Evolutionary conservation across 2,797 vertebrate species (phyloP).

Genomic region (Discoglossus pictus): DNA sequence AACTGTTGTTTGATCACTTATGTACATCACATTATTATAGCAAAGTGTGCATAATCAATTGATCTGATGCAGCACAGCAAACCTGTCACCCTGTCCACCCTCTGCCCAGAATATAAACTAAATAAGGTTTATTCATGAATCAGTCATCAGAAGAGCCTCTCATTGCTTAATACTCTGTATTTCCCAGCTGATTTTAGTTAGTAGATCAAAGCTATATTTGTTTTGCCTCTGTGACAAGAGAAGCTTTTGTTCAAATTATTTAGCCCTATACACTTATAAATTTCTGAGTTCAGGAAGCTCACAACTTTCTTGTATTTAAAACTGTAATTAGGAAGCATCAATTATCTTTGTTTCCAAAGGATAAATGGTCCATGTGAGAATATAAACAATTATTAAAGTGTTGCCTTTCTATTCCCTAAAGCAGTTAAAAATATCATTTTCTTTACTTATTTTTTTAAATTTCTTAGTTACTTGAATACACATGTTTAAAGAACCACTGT

Average conservation of each 20-base stretch:
- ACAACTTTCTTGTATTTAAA: constrained; percentile 18
- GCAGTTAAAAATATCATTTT: neutral
- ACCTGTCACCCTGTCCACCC: constrained; percentile 17
- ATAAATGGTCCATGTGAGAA: constrained; percentile 11
- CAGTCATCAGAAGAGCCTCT: neutral
- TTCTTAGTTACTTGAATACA: neutral
- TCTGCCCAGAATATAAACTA: constrained; percentile 34
- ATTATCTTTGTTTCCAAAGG: constrained; percentile 33
- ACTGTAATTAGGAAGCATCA: constrained; percentile 31
- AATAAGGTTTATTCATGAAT: constrained; percentile 25
- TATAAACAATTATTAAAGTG: constrained; percentile 29
- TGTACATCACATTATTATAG: constrained; percentile 40
- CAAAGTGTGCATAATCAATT: constrained; percentile 46
- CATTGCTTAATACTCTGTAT: constrained; percentile 22
- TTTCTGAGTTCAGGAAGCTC: constrained; percentile 7
- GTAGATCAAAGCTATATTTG: constrained; percentile 34
- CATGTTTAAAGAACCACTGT: no score
- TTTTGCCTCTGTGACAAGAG: constrained; percentile 6
- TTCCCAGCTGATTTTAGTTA: constrained; percentile 23
- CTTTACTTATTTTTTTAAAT: no score
- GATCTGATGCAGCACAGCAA: constrained; percentile 34
- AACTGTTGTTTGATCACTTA: constrained; percentile 45
- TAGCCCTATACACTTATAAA: constrained; percentile 13
- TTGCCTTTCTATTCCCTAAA: constrained; percentile 25
- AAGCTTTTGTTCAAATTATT: constrained; percentile 40